Percentiles rank a stretch among this genome's conserved stretches.
phyloP scores from a whole-genome alignment of 2,797 vertebrate species.

The Telmatherina bonti region DNA sequence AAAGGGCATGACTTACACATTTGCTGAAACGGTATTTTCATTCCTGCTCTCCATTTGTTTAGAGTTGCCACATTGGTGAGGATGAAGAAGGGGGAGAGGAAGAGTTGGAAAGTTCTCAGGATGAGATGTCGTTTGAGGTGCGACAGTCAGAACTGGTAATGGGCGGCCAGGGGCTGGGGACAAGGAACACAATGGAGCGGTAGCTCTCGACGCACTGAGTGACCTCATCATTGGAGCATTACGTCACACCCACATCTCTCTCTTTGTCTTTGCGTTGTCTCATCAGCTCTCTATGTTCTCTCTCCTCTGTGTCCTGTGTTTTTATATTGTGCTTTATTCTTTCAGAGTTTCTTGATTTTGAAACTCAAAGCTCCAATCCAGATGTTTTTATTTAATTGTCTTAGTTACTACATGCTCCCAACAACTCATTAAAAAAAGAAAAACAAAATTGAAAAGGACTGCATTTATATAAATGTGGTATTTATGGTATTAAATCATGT shows the following conservation, averaged over 20 bases:
- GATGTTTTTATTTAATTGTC: constrained; percentile 24
- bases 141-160: constrained; percentile 87
- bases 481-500: constrained; percentile 3
- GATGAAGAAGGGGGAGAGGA: constrained; percentile 87
- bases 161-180: constrained; percentile 84
- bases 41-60: constrained; percentile 17
- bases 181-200: constrained; percentile 85
- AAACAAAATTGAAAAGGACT: not conserved
- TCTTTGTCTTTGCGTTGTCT: constrained; percentile 36
- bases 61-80: constrained; percentile 94
- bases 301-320: constrained; percentile 45
- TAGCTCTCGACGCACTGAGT: constrained; percentile 84
- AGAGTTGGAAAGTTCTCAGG: constrained; percentile 80
- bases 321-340: constrained; percentile 48
- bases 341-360: constrained; percentile 50
- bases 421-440: not conserved
- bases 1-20: not conserved
- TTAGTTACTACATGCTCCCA: not conserved
- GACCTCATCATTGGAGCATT: constrained; percentile 78
- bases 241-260: constrained; percentile 58
- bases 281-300: constrained; percentile 25
- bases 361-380: constrained; percentile 63
- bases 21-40: not conserved
- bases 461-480: not conserved
- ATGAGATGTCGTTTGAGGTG: constrained; percentile 94